phyloP scores from a whole-genome alignment of 2,113 vertebrate genomes.

The Mionectes macconnelli region DNA sequence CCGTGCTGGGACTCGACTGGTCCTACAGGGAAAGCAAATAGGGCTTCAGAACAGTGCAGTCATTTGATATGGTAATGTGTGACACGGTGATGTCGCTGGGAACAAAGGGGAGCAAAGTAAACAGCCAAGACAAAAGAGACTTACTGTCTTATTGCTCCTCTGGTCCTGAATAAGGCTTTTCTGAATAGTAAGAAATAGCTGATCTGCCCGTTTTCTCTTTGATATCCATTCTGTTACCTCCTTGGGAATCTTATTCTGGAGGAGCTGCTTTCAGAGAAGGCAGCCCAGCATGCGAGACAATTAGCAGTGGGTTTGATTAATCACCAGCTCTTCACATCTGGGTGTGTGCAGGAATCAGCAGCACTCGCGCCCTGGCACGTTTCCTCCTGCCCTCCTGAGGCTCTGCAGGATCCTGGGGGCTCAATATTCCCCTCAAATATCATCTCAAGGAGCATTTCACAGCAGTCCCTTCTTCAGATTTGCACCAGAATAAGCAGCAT shows the following conservation, averaged over 20 bases:
- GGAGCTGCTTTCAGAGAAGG: neutral
- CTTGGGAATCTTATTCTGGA: accelerated
- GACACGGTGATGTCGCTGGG: neutral
- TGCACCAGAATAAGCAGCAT: neutral
- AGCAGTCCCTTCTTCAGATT: neutral
- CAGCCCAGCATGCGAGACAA: neutral
- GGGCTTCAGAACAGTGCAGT: neutral
- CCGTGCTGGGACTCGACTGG: neutral
- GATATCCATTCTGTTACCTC: neutral
- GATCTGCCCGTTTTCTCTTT: neutral
- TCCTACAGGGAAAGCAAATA: neutral
- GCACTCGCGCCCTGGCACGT: neutral
- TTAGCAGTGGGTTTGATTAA: neutral
- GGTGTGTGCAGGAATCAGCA: neutral
- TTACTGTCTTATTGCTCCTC: neutral
- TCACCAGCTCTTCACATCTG: neutral
- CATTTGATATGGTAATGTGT: neutral
- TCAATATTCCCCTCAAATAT: neutral
- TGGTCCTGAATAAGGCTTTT: neutral
- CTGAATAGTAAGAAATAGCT: neutral
- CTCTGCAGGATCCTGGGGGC: neutral
- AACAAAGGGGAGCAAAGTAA: neutral
- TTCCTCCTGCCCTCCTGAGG: neutral
- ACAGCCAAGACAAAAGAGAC: neutral
- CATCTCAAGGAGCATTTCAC: neutral